Percentiles rank a stretch among this genome's conserved stretches.
phyloP scores from a whole-genome alignment of 2,888 invertebrate species.

The Rhaphigaster nebulosa region DNA sequence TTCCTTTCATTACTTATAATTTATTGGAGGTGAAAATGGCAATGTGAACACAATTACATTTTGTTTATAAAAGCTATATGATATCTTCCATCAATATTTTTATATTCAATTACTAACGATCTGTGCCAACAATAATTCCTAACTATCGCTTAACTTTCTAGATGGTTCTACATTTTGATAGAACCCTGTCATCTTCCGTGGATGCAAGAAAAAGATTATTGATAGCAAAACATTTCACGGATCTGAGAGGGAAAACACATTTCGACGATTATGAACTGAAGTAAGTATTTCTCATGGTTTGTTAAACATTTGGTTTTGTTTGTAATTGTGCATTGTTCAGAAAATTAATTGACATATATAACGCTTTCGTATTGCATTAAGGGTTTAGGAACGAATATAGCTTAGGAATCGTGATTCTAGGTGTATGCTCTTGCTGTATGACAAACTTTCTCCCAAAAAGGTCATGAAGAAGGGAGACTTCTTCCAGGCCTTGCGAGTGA shows the following conservation, averaged over 20 bases:
- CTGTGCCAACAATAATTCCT: background rate
- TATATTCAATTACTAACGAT: background rate
- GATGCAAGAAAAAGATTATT: constrained; percentile 34
- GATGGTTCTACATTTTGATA: constrained; percentile 52
- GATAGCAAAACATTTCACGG: background rate
- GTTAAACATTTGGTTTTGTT: background rate
- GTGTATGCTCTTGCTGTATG: constrained; percentile 43
- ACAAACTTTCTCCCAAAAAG: background rate
- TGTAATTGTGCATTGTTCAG: background rate
- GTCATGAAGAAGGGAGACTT: constrained; percentile 45
- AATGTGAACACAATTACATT: background rate
- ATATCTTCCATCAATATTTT: background rate
- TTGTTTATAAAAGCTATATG: background rate
- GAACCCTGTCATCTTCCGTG: background rate
- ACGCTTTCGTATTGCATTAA: background rate
- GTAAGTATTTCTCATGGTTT: background rate
- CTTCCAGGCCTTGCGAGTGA: background rate
- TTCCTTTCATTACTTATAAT: too few relatives aligned
- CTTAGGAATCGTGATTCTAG: background rate
- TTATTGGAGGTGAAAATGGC: too few relatives aligned
- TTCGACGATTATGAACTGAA: constrained; percentile 50
- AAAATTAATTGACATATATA: background rate
- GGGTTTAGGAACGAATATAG: background rate
- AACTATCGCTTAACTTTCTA: background rate
- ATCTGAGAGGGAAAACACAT: constrained; percentile 41